A percentile compares a stretch with the other conserved stretches of the same genome.
phyloP scores from a whole-genome alignment of 2,888 invertebrate species.

The Lasioglossum lativentre region DNA sequence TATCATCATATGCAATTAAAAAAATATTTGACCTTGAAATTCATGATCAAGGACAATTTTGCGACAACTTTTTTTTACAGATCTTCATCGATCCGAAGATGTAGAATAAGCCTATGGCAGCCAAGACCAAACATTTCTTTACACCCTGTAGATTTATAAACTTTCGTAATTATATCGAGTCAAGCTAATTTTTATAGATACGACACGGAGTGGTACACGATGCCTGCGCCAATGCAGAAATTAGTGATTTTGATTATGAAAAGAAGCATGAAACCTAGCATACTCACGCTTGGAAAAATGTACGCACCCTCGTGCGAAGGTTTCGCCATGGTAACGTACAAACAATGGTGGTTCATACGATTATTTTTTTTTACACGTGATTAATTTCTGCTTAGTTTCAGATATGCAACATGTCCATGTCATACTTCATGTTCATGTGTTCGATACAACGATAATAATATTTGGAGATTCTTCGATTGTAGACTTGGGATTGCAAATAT shows the following conservation, averaged over 20 bases:
- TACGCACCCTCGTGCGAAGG: neutral
- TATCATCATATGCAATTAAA: too few species aligned
- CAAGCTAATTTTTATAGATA: constrained; percentile 27
- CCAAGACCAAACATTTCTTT: too few species aligned
- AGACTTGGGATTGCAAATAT: neutral
- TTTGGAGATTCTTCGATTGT: neutral
- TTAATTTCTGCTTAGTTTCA: constrained; percentile 2
- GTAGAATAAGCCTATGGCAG: too few species aligned
- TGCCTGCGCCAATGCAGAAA: constrained; percentile 18
- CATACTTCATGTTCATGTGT: constrained; percentile 23
- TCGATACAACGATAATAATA: neutral
- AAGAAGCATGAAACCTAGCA: neutral
- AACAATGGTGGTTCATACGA: neutral
- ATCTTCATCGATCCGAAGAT: too few species aligned
- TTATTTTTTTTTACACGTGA: neutral
- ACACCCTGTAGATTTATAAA: too few species aligned
- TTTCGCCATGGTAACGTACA: constrained; percentile 23
- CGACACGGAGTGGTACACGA: constrained; percentile 27
- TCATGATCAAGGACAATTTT: too few species aligned
- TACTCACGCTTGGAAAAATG: neutral
- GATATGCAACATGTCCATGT: constrained; percentile 21
- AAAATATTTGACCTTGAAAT: too few species aligned
- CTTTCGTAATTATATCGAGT: too few species aligned
- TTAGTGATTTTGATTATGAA: constrained; percentile 17
- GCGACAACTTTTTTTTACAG: too few species aligned